Base-by-base conservation (phyloP, 2,797 vertebrate species). In the Gouania willdenowi region DNA sequence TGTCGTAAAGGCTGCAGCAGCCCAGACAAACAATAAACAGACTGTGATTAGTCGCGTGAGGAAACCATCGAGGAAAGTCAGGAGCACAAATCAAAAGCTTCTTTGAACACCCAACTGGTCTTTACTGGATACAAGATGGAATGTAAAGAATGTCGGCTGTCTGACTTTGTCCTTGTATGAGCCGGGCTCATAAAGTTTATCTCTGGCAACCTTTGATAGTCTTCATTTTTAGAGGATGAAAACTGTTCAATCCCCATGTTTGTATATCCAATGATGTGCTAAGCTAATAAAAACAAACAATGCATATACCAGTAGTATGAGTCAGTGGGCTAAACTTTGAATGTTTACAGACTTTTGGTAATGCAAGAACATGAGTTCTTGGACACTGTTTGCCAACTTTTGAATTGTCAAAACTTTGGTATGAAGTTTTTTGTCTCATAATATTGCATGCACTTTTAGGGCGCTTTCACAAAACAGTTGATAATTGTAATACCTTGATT, bases 121-220 rank as follows among this genome's bases (percentile, higher is more conserved):
- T 84, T 82, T 82, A 70, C 72, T 74, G 65, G 58, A 58, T 71
- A 42, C 19, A 15, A 18, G 39, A 25, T 48, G 52, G 81, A 86
- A 88, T 86, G 65, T 30, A 13, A 75, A 76, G 85, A 87, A 89
- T 88, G 85, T 87, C 79, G 87, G 68, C 51, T 0, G 54, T 85
- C 84, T 82, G 71, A 77, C 42, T 62, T 66, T 41, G 48, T 55
- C 57, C 63, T 65, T 52, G 61, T 76, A 57, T 51, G 36, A 67
- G 73, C 79, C 70, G 60, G 75, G 66, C 62, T 69, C 74, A 59
- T 74, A 75, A 76, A 71, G 40, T 12, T 31, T 29, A 37, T 58
- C 62, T 56, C 33, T 28, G 60, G 52, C 39, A 54, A 46, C 49
- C 48, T 46, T 43, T 59, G 35, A 59, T 59, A 1, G 44, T 45